Evolutionary conservation across 2,888 invertebrate genomes (phyloP), one percentile per base, ranked within the genome.

Genomic region (Heteromyza rotundicornis): DNA sequence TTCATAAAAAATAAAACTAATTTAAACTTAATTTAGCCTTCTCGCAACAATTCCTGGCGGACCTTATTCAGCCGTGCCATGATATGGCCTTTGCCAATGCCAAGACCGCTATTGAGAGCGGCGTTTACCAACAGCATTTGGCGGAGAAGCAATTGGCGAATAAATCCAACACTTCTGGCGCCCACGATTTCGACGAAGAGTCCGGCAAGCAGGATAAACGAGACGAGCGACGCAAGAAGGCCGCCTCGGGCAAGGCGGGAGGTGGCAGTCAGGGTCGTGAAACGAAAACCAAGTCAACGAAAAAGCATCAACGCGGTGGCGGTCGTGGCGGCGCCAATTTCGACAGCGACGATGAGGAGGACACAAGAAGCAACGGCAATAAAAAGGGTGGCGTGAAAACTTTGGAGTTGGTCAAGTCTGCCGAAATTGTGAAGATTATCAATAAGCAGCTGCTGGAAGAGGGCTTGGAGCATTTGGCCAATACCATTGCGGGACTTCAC

Each of bases 231-330:
- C 87, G 95, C 62, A 93, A 93, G 77, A 96, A 95, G 80, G 95
- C 95, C 1, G 85, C 90, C 3, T 88, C 89, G 23, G 95, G 95
- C 1, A 96, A 96, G 86, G 90, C 90, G 54, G 96, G 96, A 14
- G 96, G 96, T 16, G 96, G 96, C 1, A 88, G 91, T 12, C 96
- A 96, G 81, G 97, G 97, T 0, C 86, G 97, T 40, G 97, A 98
- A 86, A 95, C 95, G 0, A 97, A 96, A 85, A 96, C 95, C 0
- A 96, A 95, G 79, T 92, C 95, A 1, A 92, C 92, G 0, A 97
- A 97, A 78, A 97, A 95, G 84, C 89, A 89, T 80, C 83, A 83
- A 64, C 84, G 82, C 74, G 86, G 81, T 32, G 72, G 73, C 2
- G 87, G 86, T 74, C 86, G 86, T 75, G 86, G 86, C 74, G 84